phyloP scores from a whole-genome alignment of 2,888 invertebrate genomes.

The Megamerina dolium region DNA sequence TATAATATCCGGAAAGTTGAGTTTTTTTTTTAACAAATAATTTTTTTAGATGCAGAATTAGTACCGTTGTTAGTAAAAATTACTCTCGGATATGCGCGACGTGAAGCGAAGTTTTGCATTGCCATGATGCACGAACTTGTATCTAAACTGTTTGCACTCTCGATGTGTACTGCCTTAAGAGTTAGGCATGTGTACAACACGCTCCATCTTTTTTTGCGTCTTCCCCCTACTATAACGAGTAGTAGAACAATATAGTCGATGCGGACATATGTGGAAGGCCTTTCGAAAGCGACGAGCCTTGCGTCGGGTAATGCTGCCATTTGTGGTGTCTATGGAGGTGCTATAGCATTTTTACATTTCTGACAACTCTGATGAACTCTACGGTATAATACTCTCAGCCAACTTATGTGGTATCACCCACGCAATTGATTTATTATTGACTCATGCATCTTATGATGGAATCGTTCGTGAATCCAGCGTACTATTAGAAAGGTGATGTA shows the following conservation, averaged over 20 bases:
- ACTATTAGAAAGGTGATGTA: too few species aligned
- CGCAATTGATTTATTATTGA: conserved; percentile 14
- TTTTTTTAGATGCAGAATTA: conserved; percentile 9
- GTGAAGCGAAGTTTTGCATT: conserved; percentile 16
- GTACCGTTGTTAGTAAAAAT: conserved; percentile 16
- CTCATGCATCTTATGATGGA: conserved; percentile 16
- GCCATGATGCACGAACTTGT: conserved; percentile 18
- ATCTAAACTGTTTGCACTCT: conserved; percentile 18
- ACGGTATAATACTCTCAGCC: too few species aligned
- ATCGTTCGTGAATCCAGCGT: too few species aligned
- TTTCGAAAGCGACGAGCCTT: conserved; percentile 15
- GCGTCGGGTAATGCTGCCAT: conserved; percentile 19
- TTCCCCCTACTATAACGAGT: conserved; percentile 15
- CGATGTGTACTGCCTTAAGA: conserved; percentile 18
- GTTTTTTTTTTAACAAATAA: too few species aligned
- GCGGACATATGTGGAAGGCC: conserved; percentile 20
- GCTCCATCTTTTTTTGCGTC: conserved; percentile 22
- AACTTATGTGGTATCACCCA: conserved; percentile 16
- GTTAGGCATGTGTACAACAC: conserved; percentile 23
- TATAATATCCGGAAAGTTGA: too few species aligned
- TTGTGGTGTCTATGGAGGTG: conserved; percentile 14
- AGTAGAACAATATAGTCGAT: conserved; percentile 24
- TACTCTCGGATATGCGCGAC: conserved; percentile 16
- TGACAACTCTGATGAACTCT: conserved; percentile 15
- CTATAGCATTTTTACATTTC: conserved; percentile 18